A percentile compares a stretch with the other conserved stretches of the same genome.
Evolutionary conservation across 2,797 vertebrate species (phyloP).

Genomic region (Varecia variegata): DNA sequence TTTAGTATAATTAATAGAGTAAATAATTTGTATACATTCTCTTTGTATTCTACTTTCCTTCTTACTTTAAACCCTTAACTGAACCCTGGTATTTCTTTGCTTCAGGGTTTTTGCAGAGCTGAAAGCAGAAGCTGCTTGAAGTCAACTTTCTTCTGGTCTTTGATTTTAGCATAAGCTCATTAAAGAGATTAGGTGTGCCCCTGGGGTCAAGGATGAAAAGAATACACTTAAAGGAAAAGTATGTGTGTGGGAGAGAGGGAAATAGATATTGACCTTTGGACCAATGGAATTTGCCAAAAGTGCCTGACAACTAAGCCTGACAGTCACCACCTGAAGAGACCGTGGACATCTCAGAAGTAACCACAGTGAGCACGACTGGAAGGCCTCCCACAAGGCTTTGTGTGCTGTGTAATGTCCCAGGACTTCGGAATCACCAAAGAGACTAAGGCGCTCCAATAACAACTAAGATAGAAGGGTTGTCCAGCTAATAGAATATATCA

Average conservation of each 20-base stretch:
- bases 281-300: slow-evolving; percentile 43
- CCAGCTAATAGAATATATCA: background rate
- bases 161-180: slow-evolving; percentile 61
- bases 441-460: background rate
- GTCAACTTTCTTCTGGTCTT: slow-evolving; percentile 52
- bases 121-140: slow-evolving; percentile 34
- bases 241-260: background rate
- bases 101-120: slow-evolving; percentile 26
- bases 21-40: background rate
- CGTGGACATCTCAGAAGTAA: background rate
- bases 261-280: slow-evolving; percentile 61
- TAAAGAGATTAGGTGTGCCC: slow-evolving; percentile 60
- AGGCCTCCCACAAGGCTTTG: background rate
- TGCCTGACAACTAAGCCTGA: background rate
- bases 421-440: background rate
- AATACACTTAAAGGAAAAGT: slow-evolving; percentile 26
- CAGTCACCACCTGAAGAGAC: background rate
- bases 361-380: background rate
- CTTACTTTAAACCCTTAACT: background rate
- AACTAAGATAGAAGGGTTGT: background rate
- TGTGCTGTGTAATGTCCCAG: background rate
- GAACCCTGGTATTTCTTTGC: slow-evolving; percentile 23
- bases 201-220: slow-evolving; percentile 64
- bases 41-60: background rate
- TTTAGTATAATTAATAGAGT: background rate